phyloP scores from a whole-genome alignment of 1,140 invertebrate genomes.

The Mactra quadrangularis region DNA sequence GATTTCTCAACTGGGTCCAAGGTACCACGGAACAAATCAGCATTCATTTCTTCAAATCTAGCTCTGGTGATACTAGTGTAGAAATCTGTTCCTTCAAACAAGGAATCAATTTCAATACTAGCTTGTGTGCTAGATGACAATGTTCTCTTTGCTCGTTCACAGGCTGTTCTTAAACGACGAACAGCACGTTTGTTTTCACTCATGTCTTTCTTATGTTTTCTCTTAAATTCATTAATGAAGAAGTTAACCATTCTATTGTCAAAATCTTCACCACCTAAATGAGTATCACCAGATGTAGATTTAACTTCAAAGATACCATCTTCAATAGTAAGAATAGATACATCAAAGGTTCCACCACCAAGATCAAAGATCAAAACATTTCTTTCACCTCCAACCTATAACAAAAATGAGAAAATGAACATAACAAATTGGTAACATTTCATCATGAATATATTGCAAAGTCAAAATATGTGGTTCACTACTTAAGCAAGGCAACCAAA shows the following conservation, averaged over 20 bases:
- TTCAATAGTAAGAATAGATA: constrained; percentile 75
- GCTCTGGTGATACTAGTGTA: constrained; percentile 83
- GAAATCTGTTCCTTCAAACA: constrained; percentile 88
- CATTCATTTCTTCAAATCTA: constrained; percentile 88
- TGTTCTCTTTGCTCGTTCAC: constrained; percentile 87
- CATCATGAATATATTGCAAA: too few relatives aligned
- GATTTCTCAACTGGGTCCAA: constrained; percentile 98
- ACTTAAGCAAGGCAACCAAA: too few relatives aligned
- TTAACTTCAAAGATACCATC: constrained; percentile 87
- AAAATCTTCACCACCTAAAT: constrained; percentile 78
- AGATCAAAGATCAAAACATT: constrained; percentile 81
- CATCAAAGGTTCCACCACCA: constrained; percentile 77
- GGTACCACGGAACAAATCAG: constrained; percentile 93
- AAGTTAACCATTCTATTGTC: constrained; percentile 80
- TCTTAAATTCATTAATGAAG: constrained; percentile 80
- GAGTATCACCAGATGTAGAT: constrained; percentile 87
- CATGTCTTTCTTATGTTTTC: constrained; percentile 81
- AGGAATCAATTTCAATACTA: constrained; percentile 89
- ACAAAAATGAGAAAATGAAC: too few relatives aligned
- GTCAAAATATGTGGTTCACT: too few relatives aligned
- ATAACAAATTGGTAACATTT: too few relatives aligned
- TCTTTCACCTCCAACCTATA: constrained; percentile 81
- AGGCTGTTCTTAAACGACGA: constrained; percentile 87
- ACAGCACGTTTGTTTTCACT: constrained; percentile 76
- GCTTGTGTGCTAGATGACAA: constrained; percentile 82